Percentiles rank a stretch among this genome's conserved stretches.
Evolutionary conservation across 2,888 invertebrate genomes (phyloP).

Genomic region (Apamea sordens): DNA sequence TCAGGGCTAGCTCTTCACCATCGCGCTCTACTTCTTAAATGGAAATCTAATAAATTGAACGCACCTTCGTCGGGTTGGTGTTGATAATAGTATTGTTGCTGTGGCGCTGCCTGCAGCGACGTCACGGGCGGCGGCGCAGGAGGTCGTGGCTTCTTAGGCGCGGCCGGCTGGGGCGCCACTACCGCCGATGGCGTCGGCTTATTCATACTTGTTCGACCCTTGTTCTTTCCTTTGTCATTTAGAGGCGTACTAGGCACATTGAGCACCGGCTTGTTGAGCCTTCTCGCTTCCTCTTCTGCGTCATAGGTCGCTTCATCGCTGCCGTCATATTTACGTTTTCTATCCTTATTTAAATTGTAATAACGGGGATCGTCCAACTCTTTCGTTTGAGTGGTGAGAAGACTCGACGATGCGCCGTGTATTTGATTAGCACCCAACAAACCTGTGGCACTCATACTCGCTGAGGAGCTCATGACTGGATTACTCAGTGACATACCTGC

Average conservation of each 20-base stretch:
- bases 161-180: slow-evolving; percentile 86
- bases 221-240: slow-evolving; percentile 85
- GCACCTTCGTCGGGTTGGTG: slow-evolving; percentile 91
- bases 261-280: slow-evolving; percentile 88
- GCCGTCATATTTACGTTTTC: slow-evolving; percentile 93
- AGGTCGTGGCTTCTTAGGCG: slow-evolving; percentile 87
- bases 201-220: slow-evolving; percentile 80
- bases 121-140: slow-evolving; percentile 86
- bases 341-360: slow-evolving; percentile 93
- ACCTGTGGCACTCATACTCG: slow-evolving; percentile 83
- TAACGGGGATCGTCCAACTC: slow-evolving; percentile 93
- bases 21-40: slow-evolving; percentile 90
- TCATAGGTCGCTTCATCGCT: slow-evolving; percentile 92
- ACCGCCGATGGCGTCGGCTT: slow-evolving; percentile 84
- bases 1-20: slow-evolving; percentile 91
- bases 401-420: slow-evolving; percentile 81
- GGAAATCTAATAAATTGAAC: slow-evolving; percentile 91
- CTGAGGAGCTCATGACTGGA: slow-evolving; percentile 82
- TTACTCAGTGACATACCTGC: slow-evolving; percentile 83
- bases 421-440: slow-evolving; percentile 86
- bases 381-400: slow-evolving; percentile 82
- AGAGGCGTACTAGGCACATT: slow-evolving; percentile 88
- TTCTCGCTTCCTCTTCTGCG: slow-evolving; percentile 89
- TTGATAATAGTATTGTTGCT: slow-evolving; percentile 90
- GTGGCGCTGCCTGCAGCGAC: slow-evolving; percentile 85